phyloP scores from a whole-genome alignment of 2,888 invertebrate species.

The Agrotis ipsilon region DNA sequence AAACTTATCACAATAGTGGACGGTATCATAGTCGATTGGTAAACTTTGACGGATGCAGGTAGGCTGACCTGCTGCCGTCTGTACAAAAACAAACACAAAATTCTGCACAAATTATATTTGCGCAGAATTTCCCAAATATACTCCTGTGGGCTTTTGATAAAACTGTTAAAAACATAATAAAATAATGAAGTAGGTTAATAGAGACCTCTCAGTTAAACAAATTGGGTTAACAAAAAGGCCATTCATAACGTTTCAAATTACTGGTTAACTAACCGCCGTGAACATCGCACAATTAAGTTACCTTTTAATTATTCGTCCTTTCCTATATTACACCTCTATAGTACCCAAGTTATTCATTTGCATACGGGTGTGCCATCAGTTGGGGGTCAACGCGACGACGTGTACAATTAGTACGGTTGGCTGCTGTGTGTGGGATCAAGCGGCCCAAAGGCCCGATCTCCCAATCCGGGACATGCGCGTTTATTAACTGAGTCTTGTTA shows the following conservation, averaged over 20 bases:
- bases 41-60: too few relatives aligned
- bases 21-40: too few relatives aligned
- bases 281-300: constrained; percentile 55
- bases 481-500: constrained; percentile 68
- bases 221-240: constrained; percentile 36
- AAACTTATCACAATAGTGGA: too few relatives aligned
- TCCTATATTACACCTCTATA: constrained; percentile 49
- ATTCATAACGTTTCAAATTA: constrained; percentile 47
- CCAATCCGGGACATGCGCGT: constrained; percentile 64
- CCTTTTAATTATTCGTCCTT: constrained; percentile 60
- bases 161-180: constrained; percentile 11
- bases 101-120: not conserved
- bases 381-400: constrained; percentile 60
- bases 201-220: constrained; percentile 23
- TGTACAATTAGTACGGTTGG: constrained; percentile 64
- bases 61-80: too few relatives aligned
- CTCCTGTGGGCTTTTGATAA: not conserved
- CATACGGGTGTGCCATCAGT: constrained; percentile 62
- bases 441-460: constrained; percentile 60
- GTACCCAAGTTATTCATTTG: constrained; percentile 63
- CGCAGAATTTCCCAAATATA: not conserved
- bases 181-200: constrained; percentile 27
- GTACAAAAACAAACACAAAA: not conserved
- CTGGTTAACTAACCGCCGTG: constrained; percentile 47
- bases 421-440: constrained; percentile 61